These are phyloP conservation scores for Philhelius pedissequus DNA, from an alignment of 2,888 invertebrate genomes.

Conservation along the genomic window DNA sequence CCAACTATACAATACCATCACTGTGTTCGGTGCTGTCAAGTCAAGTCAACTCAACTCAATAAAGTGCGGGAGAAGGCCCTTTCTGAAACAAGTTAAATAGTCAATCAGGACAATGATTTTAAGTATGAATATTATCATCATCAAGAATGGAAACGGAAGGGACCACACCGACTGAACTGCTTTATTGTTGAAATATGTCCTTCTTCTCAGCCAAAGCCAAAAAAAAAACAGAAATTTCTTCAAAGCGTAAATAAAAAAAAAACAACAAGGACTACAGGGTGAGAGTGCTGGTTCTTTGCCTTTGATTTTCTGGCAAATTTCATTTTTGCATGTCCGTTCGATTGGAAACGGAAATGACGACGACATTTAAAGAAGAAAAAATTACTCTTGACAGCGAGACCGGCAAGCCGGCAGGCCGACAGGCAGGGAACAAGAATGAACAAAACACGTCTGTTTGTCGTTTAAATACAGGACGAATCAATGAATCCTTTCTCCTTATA, in stretches of 20 bases:
- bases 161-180: constrained; percentile 46
- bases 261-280: neutral
- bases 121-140: constrained; percentile 68
- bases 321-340: constrained; percentile 67
- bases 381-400: constrained; percentile 6
- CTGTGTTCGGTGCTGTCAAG: neutral
- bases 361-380: constrained; percentile 1
- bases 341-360: constrained; percentile 65
- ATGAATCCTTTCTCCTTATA: constrained; percentile 58
- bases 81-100: constrained; percentile 67
- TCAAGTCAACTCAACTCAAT: neutral
- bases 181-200: constrained; percentile 44
- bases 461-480: constrained; percentile 67
- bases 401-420: neutral
- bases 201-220: neutral
- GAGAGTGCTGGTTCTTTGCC: constrained; percentile 23
- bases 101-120: constrained; percentile 68
- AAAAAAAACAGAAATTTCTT: constrained; percentile 3
- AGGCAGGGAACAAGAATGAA: neutral
- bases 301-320: constrained; percentile 67
- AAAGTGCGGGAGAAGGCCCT: neutral
- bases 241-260: constrained; percentile 13
- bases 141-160: constrained; percentile 53
- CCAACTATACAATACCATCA: neutral
- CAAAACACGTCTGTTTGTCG: constrained; percentile 58